These are phyloP conservation scores for Lamprotornis superbus DNA, from an alignment of 2,113 vertebrate genomes.

Conservation along the genomic window DNA sequence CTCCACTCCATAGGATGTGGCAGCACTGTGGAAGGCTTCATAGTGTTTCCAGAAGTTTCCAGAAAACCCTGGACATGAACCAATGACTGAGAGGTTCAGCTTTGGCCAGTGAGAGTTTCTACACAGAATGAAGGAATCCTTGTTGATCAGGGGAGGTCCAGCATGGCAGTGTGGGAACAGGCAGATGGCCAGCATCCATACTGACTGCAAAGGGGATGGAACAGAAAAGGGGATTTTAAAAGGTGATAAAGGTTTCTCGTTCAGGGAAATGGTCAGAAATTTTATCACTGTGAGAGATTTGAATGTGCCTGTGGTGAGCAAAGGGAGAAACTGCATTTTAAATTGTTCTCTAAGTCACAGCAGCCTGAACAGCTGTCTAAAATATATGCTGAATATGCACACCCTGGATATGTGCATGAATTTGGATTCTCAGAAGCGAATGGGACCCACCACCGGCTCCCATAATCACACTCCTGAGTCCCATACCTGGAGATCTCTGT, in stretches of 20 bases:
- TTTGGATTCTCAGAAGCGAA: background rate
- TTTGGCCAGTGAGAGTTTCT: background rate
- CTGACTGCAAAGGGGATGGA: background rate
- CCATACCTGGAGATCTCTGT: background rate
- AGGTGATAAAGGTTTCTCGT: background rate
- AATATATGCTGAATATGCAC: background rate
- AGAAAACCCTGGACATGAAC: background rate
- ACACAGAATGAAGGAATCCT: background rate
- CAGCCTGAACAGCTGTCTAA: background rate
- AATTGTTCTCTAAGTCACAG: background rate
- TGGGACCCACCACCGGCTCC: background rate
- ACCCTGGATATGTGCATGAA: background rate
- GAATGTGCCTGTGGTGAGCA: background rate
- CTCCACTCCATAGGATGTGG: background rate
- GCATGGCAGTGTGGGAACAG: background rate
- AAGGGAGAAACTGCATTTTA: background rate
- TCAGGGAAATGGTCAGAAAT: background rate
- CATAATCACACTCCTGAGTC: background rate
- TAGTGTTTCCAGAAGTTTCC: background rate
- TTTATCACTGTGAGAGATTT: background rate
- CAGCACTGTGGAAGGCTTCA: background rate
- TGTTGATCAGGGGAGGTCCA: background rate
- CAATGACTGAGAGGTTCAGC: background rate
- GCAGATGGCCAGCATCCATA: accelerated
- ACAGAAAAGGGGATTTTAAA: background rate